A percentile compares a stretch with the other conserved stretches of the same genome.
phyloP scores from a whole-genome alignment of 2,888 invertebrate species.

The Mystacides longicornis region DNA sequence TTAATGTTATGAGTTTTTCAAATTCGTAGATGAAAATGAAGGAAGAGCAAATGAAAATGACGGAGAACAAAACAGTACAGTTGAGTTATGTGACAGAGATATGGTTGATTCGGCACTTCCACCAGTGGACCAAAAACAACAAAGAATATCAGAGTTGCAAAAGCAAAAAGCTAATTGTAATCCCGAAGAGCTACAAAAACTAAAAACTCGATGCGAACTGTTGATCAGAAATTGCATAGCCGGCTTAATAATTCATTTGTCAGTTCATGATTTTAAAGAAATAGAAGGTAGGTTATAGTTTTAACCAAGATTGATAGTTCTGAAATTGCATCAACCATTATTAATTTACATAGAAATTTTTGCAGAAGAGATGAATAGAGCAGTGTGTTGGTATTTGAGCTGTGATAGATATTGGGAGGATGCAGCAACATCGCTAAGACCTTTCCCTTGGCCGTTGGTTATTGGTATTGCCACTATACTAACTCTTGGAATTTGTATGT shows the following conservation, averaged over 20 bases:
- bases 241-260: slow-evolving; percentile 69
- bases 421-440: slow-evolving; percentile 62
- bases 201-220: slow-evolving; percentile 65
- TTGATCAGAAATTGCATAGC: slow-evolving; percentile 78
- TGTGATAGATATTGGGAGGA: slow-evolving; percentile 92
- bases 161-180: slow-evolving; percentile 72
- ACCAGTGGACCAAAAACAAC: slow-evolving; percentile 57
- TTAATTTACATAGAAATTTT: too few relatives aligned
- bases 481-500: slow-evolving; percentile 76
- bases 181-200: slow-evolving; percentile 66
- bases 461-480: slow-evolving; percentile 74
- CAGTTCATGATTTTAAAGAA: slow-evolving; percentile 76
- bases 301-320: background rate
- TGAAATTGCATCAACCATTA: too few relatives aligned
- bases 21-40: slow-evolving; percentile 36
- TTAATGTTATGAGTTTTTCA: too few relatives aligned
- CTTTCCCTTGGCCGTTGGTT: slow-evolving; percentile 73
- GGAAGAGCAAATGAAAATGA: slow-evolving; percentile 45
- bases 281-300: slow-evolving; percentile 61
- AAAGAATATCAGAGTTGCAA: slow-evolving; percentile 60
- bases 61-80: slow-evolving; percentile 47
- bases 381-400: slow-evolving; percentile 86
- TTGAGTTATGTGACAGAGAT: slow-evolving; percentile 53
- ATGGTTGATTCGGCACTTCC: slow-evolving; percentile 65
- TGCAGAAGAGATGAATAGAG: slow-evolving; percentile 78